Evolutionary conservation across 2,888 invertebrate genomes (phyloP), one percentile per base, ranked within the genome.

Genomic region (Tenthredo distinguenda): DNA sequence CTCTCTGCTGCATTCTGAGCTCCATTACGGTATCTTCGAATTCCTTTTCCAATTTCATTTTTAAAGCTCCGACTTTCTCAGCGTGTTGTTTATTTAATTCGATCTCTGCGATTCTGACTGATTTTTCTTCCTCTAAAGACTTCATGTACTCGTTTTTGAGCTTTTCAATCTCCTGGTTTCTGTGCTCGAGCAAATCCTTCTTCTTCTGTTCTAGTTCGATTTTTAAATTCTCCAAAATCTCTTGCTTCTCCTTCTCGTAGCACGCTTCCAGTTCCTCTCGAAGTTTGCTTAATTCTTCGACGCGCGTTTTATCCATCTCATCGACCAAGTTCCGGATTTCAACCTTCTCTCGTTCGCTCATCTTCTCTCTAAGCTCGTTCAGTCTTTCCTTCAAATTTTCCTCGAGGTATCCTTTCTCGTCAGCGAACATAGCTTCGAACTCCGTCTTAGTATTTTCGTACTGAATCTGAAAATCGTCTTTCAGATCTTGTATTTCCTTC

Each of bases 51-150:
- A 94, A 87, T 81, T 93, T 92, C 26, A 95, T 95, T 87, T 95
- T 95, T 85, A 96, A 90, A 31, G 95, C 95, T 4, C 96, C 95
- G 21, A 96, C 94, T 86, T 95, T 94, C 0, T 95, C 94, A 0
- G 94, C 94, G 88, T 96, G 96, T 50, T 90, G 89, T 43, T 91
- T 92, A 2, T 83, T 90, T 26, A 93, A 86, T 43, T 93, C 92
- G 26, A 91, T 88, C 84, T 94, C 93, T 3, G 85, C 88, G 0
- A 91, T 50, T 50, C 92, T 92, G 0, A 89, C 88, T 0, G 90
- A 89, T 55, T 91, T 93, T 83, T 92, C 92, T 18, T 92, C 91
- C 34, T 92, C 92, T 87, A 95, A 91, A 43, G 93, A 93, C 0
- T 89, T 89, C 55, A 94, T 94, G 85, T 95, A 94, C 43, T 95